These are phyloP conservation scores for Drosophila repletoides DNA, from an alignment of 1,140 invertebrate genomes.

Conservation along the genomic window DNA sequence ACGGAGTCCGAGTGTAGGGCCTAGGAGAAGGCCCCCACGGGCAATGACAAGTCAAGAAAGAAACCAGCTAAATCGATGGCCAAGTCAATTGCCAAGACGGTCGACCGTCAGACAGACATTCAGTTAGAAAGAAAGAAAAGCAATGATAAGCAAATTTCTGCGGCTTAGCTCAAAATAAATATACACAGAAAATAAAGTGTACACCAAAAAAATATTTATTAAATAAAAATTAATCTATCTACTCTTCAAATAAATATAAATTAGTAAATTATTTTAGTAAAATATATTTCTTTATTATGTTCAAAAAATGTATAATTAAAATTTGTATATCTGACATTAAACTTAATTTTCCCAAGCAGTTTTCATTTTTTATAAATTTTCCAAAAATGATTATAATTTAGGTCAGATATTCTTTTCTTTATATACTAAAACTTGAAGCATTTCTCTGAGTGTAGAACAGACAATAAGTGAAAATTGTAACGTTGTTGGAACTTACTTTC, in stretches of 20 bases:
- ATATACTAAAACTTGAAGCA: too few species aligned
- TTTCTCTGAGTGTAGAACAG: constrained; percentile 1
- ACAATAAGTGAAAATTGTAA: constrained; percentile 28
- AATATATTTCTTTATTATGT: too few species aligned
- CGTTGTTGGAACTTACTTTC: constrained; percentile 49
- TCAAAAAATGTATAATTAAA: neutral
- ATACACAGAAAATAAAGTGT: constrained; percentile 8
- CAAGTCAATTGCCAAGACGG: constrained; percentile 42
- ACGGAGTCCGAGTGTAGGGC: neutral
- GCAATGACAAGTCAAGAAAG: constrained; percentile 70
- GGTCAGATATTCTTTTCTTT: too few species aligned
- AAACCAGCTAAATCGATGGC: constrained; percentile 39
- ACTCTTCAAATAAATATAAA: neutral
- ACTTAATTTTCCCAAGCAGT: too few species aligned
- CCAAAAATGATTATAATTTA: too few species aligned
- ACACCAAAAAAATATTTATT: neutral
- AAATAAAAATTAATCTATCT: neutral
- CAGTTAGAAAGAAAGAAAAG: constrained; percentile 48
- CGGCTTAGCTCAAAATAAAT: constrained; percentile 39
- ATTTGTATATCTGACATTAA: neutral
- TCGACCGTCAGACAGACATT: neutral
- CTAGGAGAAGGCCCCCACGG: constrained; percentile 50
- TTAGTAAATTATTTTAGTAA: neutral
- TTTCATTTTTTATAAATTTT: too few species aligned
- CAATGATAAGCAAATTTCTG: constrained; percentile 74